Base-by-base conservation (phyloP, 2,888 invertebrate genomes). In the Pimpla rufipes region DNA sequence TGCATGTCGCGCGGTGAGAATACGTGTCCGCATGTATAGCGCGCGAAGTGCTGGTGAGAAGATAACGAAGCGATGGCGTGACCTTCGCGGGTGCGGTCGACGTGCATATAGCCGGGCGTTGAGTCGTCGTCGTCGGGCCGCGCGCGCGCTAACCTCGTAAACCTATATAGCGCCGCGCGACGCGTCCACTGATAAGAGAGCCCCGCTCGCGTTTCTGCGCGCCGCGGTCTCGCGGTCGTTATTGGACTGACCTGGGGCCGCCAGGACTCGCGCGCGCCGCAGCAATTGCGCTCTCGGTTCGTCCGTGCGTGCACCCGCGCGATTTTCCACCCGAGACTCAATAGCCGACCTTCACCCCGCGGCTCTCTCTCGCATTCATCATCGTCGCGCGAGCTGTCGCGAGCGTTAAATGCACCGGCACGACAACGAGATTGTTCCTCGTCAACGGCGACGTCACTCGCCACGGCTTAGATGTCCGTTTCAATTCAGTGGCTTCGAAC, bases 271-370 rank as follows among this genome's bases (percentile, higher is more conserved):
- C 37, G 74, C 74, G n/a, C n/a, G n/a, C n/a, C n/a, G n/a, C n/a
- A n/a, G n/a, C n/a, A 75, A 79, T 83, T 79, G 71, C 67, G n/a
- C n/a, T 76, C 76, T 52, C 47, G 35, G 8, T 16, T 35, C n/a
- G 23, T 29, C 1, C 16, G 13, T 45, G 73, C 73, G 35, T 62
- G 73, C 35, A 57, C 23, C 73, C 47, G 45, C 59, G 47, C 59
- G 29, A 29, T 29, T 73, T 71, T 59, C 45, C n/a, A n/a, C 45
- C 45, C 42, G 71, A 59, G 84, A 88, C 87, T 90, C 89, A 86
- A 90, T 87, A 89, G 87, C 84, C 90, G 90, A 90, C 90, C 91
- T 91, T 91, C 90, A 90, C 88, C 89, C 88, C 89, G 81, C 81
- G 82, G 81, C 50, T 50, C 47, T 2, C 3, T 29, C 2, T n/a